A percentile compares a stretch with the other conserved stretches of the same genome.
Evolutionary conservation across 2,113 vertebrate species (phyloP).

Genomic region (Mixornis gularis): DNA sequence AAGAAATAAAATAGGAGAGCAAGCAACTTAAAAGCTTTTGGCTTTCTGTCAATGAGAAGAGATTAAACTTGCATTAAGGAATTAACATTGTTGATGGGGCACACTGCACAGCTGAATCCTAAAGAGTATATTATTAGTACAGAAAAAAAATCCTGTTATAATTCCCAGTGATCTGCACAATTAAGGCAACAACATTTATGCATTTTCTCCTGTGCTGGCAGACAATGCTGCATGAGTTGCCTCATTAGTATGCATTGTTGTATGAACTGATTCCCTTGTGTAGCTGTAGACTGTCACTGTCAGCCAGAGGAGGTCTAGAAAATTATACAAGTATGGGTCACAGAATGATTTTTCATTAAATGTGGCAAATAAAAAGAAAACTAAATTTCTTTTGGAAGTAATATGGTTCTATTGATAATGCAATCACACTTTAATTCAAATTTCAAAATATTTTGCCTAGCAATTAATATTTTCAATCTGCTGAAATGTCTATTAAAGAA

Average conservation of each 20-base stretch:
- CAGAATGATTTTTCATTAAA: slow-evolving; percentile 52
- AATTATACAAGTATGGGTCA: slow-evolving; percentile 31
- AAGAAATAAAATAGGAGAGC: not conserved
- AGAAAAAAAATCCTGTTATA: not conserved
- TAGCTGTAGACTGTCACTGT: slow-evolving; percentile 10
- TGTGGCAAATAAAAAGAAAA: slow-evolving; percentile 8
- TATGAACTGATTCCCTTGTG: slow-evolving; percentile 10
- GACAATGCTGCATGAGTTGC: not conserved
- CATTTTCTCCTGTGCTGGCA: not conserved
- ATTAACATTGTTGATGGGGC: not conserved
- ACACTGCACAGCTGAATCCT: not conserved
- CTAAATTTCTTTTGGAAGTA: not conserved
- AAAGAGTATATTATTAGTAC: not conserved
- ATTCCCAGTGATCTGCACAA: slow-evolving; percentile 11
- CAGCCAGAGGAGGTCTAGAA: not conserved
- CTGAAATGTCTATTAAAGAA: not conserved
- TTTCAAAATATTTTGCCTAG: not conserved
- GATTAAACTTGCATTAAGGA: slow-evolving; percentile 33
- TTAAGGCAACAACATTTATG: slow-evolving; percentile 37
- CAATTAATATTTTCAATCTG: not conserved
- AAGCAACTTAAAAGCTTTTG: slow-evolving; percentile 15
- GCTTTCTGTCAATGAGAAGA: slow-evolving; percentile 11
- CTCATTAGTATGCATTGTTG: slow-evolving; percentile 53
- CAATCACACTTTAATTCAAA: not conserved
- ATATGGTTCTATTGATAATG: not conserved